A percentile compares a stretch with the other conserved stretches of the same genome.
These are phyloP conservation scores for Nansenia antarctica DNA, from an alignment of 2,113 vertebrate genomes.

Conservation along the genomic window DNA sequence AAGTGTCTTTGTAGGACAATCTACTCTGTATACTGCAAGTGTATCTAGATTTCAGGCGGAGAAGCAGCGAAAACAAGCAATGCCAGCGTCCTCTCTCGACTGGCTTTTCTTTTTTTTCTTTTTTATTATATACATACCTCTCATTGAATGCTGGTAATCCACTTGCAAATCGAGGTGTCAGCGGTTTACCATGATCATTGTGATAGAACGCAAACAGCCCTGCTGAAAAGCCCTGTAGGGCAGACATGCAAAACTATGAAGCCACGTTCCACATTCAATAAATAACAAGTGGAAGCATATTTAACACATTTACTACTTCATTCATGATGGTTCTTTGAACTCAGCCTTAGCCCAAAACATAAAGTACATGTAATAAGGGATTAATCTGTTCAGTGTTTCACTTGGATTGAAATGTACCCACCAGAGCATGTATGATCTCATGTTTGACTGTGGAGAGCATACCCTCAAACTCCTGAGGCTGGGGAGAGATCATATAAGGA, in stretches of 20 bases:
- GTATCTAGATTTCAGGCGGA: too few relatives aligned
- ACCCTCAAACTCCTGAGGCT: slow-evolving; percentile 91
- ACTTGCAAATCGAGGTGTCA: slow-evolving; percentile 87
- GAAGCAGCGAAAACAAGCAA: too few relatives aligned
- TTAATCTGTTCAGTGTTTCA: too few relatives aligned
- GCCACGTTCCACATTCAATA: neutral
- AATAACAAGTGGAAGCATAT: neutral
- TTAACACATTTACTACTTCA: neutral
- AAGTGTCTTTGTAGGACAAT: too few relatives aligned
- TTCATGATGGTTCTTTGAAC: neutral
- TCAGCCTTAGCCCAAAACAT: neutral
- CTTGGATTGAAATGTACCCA: slow-evolving; percentile 58
- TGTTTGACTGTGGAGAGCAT: slow-evolving; percentile 98
- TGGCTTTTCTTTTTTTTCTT: too few relatives aligned
- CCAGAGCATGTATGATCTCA: slow-evolving; percentile 96
- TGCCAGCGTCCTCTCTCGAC: too few relatives aligned
- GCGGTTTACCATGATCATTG: slow-evolving; percentile 88
- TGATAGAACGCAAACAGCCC: slow-evolving; percentile 97
- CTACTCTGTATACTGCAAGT: too few relatives aligned
- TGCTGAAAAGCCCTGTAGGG: slow-evolving; percentile 91
- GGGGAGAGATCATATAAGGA: slow-evolving; percentile 93
- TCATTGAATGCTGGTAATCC: slow-evolving; percentile 94
- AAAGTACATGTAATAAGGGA: too few relatives aligned
- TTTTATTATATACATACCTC: slow-evolving; percentile 72
- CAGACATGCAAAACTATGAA: neutral